Conservation (phyloP, 1,140 invertebrate genomes). For the Diachasmimorpha longicaudata region DNA sequence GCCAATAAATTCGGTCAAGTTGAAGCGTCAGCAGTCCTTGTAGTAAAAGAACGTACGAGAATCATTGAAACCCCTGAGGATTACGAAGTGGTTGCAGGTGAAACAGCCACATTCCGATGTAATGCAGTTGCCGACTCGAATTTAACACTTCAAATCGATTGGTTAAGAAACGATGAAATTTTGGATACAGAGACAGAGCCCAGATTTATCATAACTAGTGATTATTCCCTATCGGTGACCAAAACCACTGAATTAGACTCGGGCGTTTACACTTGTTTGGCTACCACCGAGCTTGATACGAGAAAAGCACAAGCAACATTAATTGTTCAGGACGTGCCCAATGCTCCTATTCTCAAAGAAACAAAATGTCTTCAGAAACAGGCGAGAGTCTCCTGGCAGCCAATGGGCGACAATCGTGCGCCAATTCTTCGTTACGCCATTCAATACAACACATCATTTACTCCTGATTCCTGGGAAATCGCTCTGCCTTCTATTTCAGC, state of each 20-base stretch:
- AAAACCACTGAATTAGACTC: constrained; percentile 95
- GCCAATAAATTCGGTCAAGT: constrained; percentile 90
- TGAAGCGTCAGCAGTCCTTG: constrained; percentile 75
- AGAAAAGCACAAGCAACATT: constrained; percentile 84
- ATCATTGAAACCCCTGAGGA: constrained; percentile 87
- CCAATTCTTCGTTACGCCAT: constrained; percentile 92
- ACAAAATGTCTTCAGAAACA: constrained; percentile 75
- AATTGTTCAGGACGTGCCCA: constrained; percentile 95
- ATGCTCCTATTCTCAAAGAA: constrained; percentile 76
- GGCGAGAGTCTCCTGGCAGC: constrained; percentile 82
- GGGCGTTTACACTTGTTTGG: constrained; percentile 95
- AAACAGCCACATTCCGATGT: constrained; percentile 90
- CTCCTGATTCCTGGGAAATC: constrained; percentile 89
- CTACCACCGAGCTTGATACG: constrained; percentile 86
- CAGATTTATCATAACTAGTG: constrained; percentile 80
- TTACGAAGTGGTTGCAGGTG: constrained; percentile 89
- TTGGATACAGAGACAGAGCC: constrained; percentile 90
- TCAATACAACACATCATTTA: constrained; percentile 94
- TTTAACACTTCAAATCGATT: constrained; percentile 81
- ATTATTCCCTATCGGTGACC: constrained; percentile 92
- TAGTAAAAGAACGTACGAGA: constrained; percentile 84
- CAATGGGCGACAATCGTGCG: constrained; percentile 92
- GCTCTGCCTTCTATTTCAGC: constrained; percentile 78
- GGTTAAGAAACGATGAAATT: constrained; percentile 82
- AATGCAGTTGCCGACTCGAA: constrained; percentile 87